A percentile compares a stretch with the other conserved stretches of the same genome.
Evolutionary conservation across 1,140 invertebrate species (phyloP).

Genomic region (Trichonephila inaurata): DNA sequence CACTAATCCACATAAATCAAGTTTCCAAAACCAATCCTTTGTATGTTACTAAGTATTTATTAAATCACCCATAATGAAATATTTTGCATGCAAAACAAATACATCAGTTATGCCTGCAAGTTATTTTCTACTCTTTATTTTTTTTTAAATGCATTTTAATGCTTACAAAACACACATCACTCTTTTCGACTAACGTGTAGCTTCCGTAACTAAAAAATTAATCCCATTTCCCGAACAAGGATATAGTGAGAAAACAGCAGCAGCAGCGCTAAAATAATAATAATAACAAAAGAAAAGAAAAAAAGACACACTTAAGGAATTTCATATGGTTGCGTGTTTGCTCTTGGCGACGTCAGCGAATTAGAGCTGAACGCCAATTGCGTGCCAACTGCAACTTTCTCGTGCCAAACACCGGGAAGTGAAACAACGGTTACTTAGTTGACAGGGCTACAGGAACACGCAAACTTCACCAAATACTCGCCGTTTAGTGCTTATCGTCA

Average conservation of each 20-base stretch:
- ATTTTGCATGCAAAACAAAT: no score
- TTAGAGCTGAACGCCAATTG: slow-evolving; percentile 72
- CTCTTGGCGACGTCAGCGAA: slow-evolving; percentile 48
- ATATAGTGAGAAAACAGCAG: slow-evolving; percentile 11
- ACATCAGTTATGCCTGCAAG: no score
- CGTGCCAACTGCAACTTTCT: slow-evolving; percentile 72
- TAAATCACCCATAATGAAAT: no score
- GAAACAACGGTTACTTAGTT: slow-evolving; percentile 54
- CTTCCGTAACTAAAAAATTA: background rate
- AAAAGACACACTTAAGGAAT: background rate
- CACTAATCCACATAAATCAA: no score
- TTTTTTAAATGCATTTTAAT: no score
- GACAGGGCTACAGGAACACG: slow-evolving; percentile 19
- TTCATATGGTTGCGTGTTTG: background rate
- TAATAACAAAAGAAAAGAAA: background rate
- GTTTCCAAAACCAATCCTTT: no score
- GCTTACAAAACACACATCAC: background rate
- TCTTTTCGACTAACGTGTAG: background rate
- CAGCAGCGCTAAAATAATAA: background rate
- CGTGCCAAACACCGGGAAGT: slow-evolving; percentile 58
- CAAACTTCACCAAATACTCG: background rate
- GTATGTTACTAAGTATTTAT: no score
- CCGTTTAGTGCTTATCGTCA: background rate
- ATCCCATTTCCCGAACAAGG: background rate
- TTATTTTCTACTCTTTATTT: no score